Evolutionary conservation across 2,797 vertebrate genomes (phyloP).

Genomic region (Cichlasoma orientale): DNA sequence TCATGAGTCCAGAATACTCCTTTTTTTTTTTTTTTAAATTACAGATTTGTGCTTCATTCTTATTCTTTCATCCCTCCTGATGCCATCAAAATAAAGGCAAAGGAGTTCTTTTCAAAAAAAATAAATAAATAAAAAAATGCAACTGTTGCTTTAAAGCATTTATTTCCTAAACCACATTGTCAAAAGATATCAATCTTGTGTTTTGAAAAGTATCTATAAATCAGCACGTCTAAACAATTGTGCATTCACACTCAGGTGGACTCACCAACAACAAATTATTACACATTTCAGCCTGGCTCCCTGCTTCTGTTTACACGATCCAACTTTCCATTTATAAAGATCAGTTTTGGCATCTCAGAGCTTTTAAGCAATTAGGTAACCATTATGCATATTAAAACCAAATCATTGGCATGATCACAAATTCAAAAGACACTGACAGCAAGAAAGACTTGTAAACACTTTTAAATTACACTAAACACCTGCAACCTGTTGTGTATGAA

Average conservation of each 20-base stretch:
- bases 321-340: constrained; percentile 10
- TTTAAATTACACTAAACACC: constrained; percentile 5
- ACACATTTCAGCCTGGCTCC: background rate
- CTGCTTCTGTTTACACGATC: background rate
- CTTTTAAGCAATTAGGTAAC: constrained; percentile 26
- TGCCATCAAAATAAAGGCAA: background rate
- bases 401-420: background rate
- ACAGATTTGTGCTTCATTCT: background rate
- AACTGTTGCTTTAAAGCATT: background rate
- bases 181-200: background rate
- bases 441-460: constrained; percentile 1
- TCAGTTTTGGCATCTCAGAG: constrained; percentile 15
- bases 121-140: too few species aligned
- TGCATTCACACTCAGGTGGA: background rate
- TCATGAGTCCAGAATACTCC: background rate
- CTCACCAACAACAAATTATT: background rate
- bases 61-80: background rate
- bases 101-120: background rate
- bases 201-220: too few species aligned
- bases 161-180: background rate
- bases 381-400: constrained; percentile 12
- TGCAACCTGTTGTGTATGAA: background rate
- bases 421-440: background rate
- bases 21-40: background rate
- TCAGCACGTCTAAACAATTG: background rate